Base-by-base conservation (phyloP, 2,888 invertebrate genomes). In the Catocala nupta region DNA sequence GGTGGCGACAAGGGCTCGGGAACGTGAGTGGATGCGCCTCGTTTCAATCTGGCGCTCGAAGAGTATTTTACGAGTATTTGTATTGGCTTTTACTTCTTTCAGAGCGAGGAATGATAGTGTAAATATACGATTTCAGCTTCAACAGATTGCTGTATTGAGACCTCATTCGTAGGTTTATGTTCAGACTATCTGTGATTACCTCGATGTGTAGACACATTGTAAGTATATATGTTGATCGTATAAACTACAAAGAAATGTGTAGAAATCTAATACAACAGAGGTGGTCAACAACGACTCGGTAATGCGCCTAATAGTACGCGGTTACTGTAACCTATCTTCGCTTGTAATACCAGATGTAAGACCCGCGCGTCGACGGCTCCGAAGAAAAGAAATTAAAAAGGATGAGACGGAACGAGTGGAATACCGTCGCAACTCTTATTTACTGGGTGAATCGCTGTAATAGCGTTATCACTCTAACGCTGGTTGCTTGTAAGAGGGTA, bases 1-100 rank as follows among this genome's bases (percentile, higher is more conserved):
- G 92, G 92, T 81, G 86, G 84, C 83, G 88, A 87, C 87, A 85
- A 84, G 81, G 80, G 75, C 80, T 68, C 65, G 55, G 68, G 79
- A 76, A 82, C 85, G 85, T 81, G 85, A 83, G 81, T 78, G 77
- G 81, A 82, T 80, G 81, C 81, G 76, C 76, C 77, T 81, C 75
- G 75, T 71, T 80, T 75, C 77, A 81, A 84, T 79, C 81, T 74
- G 76, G 68, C 75, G 75, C 71, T 81, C 75, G 55, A 67, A 52
- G 66, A 65, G 67, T 75, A 76, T 77, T 81, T 75, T 75, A 77
- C 77, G 75, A 73, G 70, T 80, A 77, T 78, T 80, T 75, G 75
- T 78, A 78, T 80, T 78, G 77, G 65, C 71, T 75, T 78, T 76
- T 76, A 74, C 70, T 78, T 77, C 67, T 77, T 73, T 69, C 77